Evolutionary conservation across 2,888 invertebrate species (phyloP).

Genomic region (Pheosia gnoma): DNA sequence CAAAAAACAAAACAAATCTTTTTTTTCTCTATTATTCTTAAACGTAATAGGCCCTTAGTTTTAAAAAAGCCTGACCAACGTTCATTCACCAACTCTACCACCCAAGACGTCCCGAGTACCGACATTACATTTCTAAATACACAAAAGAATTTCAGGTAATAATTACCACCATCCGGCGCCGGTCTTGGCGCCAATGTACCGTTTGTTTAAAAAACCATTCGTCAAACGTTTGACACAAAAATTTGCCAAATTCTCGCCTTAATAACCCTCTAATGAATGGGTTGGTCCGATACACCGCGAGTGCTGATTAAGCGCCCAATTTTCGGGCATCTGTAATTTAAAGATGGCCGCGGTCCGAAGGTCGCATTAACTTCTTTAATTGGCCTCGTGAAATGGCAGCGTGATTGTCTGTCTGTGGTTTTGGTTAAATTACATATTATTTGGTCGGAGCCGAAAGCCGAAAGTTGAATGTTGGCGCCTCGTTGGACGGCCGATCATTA

Average conservation of each 20-base stretch:
- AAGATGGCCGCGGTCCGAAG: conserved; percentile 32
- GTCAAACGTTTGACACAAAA: conserved; percentile 58
- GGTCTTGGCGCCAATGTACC: conserved; percentile 48
- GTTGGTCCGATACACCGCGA: conserved; percentile 42
- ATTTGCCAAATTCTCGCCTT: conserved; percentile 57
- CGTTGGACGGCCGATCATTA: conserved; percentile 67
- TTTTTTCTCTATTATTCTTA: neutral
- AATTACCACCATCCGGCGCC: conserved; percentile 40
- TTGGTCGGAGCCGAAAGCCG: conserved; percentile 54
- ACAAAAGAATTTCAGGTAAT: conserved; percentile 50
- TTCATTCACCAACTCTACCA: conserved; percentile 32
- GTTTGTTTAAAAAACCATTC: conserved; percentile 44
- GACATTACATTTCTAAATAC: conserved; percentile 44
- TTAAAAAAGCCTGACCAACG: neutral
- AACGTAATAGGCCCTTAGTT: neutral
- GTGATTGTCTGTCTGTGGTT: conserved; percentile 61
- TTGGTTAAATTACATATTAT: conserved; percentile 75
- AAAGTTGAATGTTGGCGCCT: conserved; percentile 78
- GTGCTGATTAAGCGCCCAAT: conserved; percentile 45
- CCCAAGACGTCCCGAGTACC: conserved; percentile 48
- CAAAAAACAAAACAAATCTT: neutral
- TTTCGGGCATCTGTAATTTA: conserved; percentile 47
- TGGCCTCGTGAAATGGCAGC: conserved; percentile 52
- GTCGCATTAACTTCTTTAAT: conserved; percentile 44
- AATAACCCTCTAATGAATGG: conserved; percentile 46